Conservation (phyloP, 1,140 invertebrate genomes). For the Aphelinus certus region DNA sequence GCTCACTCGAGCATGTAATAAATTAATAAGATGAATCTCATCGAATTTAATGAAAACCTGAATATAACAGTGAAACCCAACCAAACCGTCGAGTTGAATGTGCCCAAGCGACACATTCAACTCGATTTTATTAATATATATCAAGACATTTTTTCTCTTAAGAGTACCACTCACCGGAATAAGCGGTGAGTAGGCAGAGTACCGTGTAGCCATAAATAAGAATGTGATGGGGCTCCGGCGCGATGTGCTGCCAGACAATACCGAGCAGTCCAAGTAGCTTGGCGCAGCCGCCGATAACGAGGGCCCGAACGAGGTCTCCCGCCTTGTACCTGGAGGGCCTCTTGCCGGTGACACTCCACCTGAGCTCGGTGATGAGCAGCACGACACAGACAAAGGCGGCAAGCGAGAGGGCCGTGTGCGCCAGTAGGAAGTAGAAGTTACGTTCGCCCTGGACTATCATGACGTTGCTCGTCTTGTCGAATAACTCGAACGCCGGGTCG, state of each 20-base stretch:
- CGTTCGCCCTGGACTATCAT: conserved; percentile 48
- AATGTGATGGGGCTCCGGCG: conserved; percentile 53
- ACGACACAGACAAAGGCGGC: conserved; percentile 50
- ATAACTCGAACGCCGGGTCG: background rate
- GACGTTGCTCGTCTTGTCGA: background rate
- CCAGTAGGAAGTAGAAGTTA: conserved; percentile 57
- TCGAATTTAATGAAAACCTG: no score
- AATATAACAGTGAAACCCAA: no score
- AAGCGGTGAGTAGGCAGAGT: conserved; percentile 60
- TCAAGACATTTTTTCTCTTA: no score
- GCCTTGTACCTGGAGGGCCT: conserved; percentile 51
- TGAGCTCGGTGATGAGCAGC: conserved; percentile 53
- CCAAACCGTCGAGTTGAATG: no score
- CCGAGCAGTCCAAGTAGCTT: conserved; percentile 59
- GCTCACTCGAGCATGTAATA: no score
- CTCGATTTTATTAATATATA: no score
- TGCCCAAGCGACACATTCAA: no score
- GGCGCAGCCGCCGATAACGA: conserved; percentile 58
- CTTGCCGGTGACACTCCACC: conserved; percentile 47
- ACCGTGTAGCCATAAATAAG: conserved; percentile 61
- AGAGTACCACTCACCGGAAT: conserved; percentile 53
- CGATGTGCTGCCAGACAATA: conserved; percentile 59
- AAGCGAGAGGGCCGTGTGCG: conserved; percentile 54
- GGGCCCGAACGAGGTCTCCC: conserved; percentile 51
- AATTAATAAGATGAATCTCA: no score